Base-by-base conservation (phyloP, 2,888 invertebrate genomes). In the Saturnia pavonia region DNA sequence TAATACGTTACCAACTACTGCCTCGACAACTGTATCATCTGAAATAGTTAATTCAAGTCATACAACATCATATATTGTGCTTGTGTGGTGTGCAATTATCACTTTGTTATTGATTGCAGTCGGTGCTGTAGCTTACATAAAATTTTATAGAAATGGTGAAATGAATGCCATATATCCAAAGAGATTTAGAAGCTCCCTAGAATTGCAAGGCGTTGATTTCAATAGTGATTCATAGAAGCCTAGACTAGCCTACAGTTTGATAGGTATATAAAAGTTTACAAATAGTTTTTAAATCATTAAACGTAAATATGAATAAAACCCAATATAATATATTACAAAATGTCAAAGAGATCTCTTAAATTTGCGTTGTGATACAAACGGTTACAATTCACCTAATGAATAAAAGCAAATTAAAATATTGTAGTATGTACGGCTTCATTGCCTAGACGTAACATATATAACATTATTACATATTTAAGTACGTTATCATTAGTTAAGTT, bases 171-270 rank as follows among this genome's bases (percentile, higher is more conserved):
- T 68, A 27, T 68, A 51, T 48, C 63, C 40, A 12, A 22, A 19
- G 11, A 68, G 51, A 25, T 14, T 85, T 54, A 78, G 83, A 54
- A 85, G 79, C 72, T 87, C 89, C 8, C 71, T 88, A 22, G 84
- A 87, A 71, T 74, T 85, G 9, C 79, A 77, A 27, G 79, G 79
- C 27, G 80, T 88, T n/a, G 88, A 89, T 25, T 83, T 82, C 72
- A 25, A 80, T 51, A 79, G 71, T 73, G 82, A 85, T 77, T 77
- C 85, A 51, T 71, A 63, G 48, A 27, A 14, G 1, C 27, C 3
- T 60, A 60, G 14, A 25, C 12, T 14, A 34, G 6, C 19, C 19
- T 45, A 45, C 16, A 45, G 16, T 45, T 16, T 4, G 48, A 48
- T 48, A 48, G 19, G 48, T 16, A 3, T 48, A 34, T 34, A 34